Conservation (phyloP, 2,113 vertebrate genomes). For the Bettongia penicillata region DNA sequence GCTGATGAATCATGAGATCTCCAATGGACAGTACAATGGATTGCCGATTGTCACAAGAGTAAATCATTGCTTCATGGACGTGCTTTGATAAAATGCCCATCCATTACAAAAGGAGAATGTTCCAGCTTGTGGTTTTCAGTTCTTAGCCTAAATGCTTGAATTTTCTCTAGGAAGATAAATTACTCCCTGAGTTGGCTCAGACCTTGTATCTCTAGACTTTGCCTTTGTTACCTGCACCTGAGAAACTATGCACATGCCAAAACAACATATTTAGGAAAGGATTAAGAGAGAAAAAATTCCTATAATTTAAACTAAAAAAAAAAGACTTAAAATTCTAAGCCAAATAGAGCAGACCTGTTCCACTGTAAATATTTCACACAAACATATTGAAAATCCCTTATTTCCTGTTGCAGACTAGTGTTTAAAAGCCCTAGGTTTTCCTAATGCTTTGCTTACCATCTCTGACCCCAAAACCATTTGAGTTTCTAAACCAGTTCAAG, state of each 20-base stretch:
- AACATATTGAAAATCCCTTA: neutral
- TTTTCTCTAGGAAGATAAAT: conserved; percentile 1
- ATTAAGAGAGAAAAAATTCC: neutral
- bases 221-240: neutral
- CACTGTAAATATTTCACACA: neutral
- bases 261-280: neutral
- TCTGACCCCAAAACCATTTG: neutral
- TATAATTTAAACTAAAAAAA: neutral
- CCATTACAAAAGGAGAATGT: neutral
- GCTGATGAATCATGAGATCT: neutral
- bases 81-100: conserved; percentile 1
- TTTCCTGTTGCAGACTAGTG: neutral
- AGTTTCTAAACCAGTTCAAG: neutral
- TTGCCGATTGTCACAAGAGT: neutral
- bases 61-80: neutral
- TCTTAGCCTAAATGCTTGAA: neutral
- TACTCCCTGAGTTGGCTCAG: neutral
- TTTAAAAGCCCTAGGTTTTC: neutral
- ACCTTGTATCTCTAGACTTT: neutral
- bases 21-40: neutral
- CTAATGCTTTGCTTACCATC: neutral
- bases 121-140: neutral
- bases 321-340: neutral
- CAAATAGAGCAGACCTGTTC: neutral
- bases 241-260: neutral